A percentile compares a stretch with the other conserved stretches of the same genome.
Evolutionary conservation across 1,140 invertebrate genomes (phyloP).

Genomic region (Micrasema minimum): DNA sequence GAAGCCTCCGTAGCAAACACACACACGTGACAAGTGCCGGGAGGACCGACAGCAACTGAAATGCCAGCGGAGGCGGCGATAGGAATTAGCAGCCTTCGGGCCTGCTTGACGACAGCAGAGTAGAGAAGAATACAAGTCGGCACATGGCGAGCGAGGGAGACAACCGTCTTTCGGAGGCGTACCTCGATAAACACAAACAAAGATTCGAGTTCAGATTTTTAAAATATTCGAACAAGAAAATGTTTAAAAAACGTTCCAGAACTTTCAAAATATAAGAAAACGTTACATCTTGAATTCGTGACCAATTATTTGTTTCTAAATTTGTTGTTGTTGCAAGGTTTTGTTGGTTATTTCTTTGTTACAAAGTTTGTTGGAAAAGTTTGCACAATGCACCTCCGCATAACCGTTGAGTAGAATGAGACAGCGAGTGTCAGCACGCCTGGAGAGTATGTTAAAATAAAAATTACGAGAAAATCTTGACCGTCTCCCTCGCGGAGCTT

Average conservation of each 20-base stretch:
- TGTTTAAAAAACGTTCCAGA: background rate
- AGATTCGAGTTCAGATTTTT: slow-evolving; percentile 4
- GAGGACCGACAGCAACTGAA: slow-evolving; percentile 41
- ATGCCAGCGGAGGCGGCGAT: slow-evolving; percentile 42
- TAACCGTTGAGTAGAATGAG: slow-evolving; percentile 30
- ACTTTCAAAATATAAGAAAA: too few relatives aligned
- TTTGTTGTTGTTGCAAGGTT: too few relatives aligned
- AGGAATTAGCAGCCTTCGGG: slow-evolving; percentile 37
- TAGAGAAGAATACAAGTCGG: slow-evolving; percentile 48
- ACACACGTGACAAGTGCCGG: slow-evolving; percentile 33
- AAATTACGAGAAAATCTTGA: slow-evolving; percentile 43
- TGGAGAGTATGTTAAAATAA: slow-evolving; percentile 38
- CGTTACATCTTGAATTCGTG: too few relatives aligned
- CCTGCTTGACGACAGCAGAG: slow-evolving; percentile 43
- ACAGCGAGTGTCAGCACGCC: slow-evolving; percentile 7
- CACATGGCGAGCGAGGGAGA: slow-evolving; percentile 50
- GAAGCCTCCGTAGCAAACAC: background rate
- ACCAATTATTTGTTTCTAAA: too few relatives aligned
- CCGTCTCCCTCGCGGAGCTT: slow-evolving; percentile 38
- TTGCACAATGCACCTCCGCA: slow-evolving; percentile 25
- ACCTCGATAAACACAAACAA: slow-evolving; percentile 19
- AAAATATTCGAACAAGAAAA: slow-evolving; percentile 10
- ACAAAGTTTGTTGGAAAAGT: slow-evolving; percentile 33
- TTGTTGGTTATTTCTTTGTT: slow-evolving; percentile 1
- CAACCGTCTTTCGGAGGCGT: slow-evolving; percentile 46